Percentiles rank a stretch among this genome's conserved stretches.
Conservation (phyloP, 2,888 invertebrate genomes). For the Mantis religiosa region DNA sequence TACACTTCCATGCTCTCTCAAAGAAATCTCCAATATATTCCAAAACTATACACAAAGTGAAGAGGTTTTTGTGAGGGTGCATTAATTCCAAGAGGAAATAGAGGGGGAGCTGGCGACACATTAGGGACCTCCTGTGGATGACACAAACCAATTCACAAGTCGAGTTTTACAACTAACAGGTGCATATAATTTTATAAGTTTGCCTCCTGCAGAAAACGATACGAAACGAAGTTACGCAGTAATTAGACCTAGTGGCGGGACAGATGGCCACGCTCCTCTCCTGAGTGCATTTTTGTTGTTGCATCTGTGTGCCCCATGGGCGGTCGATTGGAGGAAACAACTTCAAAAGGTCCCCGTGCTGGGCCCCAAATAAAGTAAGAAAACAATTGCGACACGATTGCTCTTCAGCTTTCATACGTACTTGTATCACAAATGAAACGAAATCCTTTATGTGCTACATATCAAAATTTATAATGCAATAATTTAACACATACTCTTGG, state of each 20-base stretch:
- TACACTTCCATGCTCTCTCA: not conserved
- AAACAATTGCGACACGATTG: not conserved
- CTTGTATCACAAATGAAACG: too few species aligned
- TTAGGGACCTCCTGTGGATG: not conserved
- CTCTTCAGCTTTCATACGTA: too few species aligned
- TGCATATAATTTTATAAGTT: not conserved
- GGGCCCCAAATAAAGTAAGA: not conserved
- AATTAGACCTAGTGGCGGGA: not conserved
- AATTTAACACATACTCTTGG: too few species aligned
- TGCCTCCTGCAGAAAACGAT: not conserved
- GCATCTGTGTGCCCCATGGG: not conserved
- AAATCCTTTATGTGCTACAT: too few species aligned
- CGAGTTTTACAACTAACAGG: not conserved
- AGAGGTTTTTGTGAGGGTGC: not conserved
- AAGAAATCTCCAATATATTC: not conserved
- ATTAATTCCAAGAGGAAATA: not conserved
- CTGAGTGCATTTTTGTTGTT: not conserved
- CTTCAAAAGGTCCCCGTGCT: not conserved
- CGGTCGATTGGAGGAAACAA: not conserved
- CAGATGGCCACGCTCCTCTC: not conserved
- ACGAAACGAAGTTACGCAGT: not conserved
- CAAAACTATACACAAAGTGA: not conserved
- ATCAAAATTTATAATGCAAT: too few species aligned
- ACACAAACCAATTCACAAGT: not conserved
- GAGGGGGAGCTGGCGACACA: not conserved